phyloP scores from a whole-genome alignment of 2,797 vertebrate genomes.

The Pyrocephalus nanus region DNA sequence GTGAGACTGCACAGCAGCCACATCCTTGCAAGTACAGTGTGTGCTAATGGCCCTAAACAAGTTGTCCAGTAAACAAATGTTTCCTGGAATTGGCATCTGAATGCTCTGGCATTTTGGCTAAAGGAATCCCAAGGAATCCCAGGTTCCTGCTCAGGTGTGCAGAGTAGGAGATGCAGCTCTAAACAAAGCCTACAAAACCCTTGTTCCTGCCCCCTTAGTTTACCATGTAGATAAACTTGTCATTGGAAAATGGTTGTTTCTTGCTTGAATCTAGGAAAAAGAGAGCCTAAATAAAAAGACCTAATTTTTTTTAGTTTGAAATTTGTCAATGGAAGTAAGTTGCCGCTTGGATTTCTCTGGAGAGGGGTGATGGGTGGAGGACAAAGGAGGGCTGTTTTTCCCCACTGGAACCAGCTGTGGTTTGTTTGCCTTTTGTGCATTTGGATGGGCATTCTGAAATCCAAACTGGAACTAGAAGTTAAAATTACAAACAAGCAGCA shows the following conservation, averaged over 20 bases:
- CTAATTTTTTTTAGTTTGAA: background rate
- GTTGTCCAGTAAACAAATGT: background rate
- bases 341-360: background rate
- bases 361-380: background rate
- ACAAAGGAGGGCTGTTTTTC: background rate
- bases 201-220: background rate
- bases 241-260: background rate
- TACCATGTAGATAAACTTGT: background rate
- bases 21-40: fast-evolving
- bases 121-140: background rate
- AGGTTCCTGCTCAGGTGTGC: background rate
- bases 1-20: background rate
- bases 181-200: background rate
- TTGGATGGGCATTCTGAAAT: constrained; percentile 44
- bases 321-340: background rate
- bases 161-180: background rate
- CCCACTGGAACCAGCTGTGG: constrained; percentile 46
- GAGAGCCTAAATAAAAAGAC: background rate
- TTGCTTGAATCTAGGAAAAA: background rate
- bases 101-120: background rate
- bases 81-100: background rate
- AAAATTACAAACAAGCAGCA: constrained; percentile 2
- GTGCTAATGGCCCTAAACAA: background rate
- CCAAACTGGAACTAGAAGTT: constrained; percentile 50
- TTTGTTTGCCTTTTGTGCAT: background rate